These are phyloP conservation scores for Caranx ignobilis DNA, from an alignment of 2,113 vertebrate genomes.

Conservation along the genomic window DNA sequence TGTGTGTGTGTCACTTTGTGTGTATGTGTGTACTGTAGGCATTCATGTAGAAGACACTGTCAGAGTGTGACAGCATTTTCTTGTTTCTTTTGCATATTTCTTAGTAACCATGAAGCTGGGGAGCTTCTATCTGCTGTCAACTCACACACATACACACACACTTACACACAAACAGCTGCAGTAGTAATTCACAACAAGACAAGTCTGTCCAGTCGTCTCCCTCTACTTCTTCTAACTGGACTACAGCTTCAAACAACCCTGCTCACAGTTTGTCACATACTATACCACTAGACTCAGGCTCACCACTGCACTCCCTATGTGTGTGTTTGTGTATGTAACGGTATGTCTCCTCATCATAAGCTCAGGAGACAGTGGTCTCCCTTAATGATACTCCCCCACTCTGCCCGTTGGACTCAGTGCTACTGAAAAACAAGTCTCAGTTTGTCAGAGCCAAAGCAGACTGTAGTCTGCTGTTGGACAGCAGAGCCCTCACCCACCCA, in stretches of 20 bases:
- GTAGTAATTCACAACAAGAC: conserved; percentile 53
- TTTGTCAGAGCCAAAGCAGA: conserved; percentile 69
- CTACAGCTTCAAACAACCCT: conserved; percentile 57
- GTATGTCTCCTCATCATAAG: conserved; percentile 47
- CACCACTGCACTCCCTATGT: conserved; percentile 14
- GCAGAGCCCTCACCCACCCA: conserved; percentile 17
- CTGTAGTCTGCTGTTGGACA: conserved; percentile 36
- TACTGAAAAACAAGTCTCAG: conserved; percentile 65
- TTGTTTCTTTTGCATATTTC: conserved; percentile 69
- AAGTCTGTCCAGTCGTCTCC: conserved; percentile 58
- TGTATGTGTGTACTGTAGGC: neutral
- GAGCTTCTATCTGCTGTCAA: conserved; percentile 24
- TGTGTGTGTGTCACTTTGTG: neutral
- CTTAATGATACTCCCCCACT: conserved; percentile 61
- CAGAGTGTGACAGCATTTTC: conserved; percentile 58
- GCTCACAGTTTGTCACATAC: conserved; percentile 65
- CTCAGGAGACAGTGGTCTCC: conserved; percentile 65
- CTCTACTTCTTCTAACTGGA: conserved; percentile 47
- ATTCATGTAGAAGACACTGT: conserved; percentile 35
- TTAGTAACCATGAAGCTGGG: conserved; percentile 28
- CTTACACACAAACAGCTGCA: conserved; percentile 41
- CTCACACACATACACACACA: conserved; percentile 36
- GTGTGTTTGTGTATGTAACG: conserved; percentile 21
- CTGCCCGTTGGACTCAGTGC: conserved; percentile 52
- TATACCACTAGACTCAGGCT: conserved; percentile 39